Conservation (phyloP, 2,113 vertebrate genomes). For the Psephotus haematonotus region DNA sequence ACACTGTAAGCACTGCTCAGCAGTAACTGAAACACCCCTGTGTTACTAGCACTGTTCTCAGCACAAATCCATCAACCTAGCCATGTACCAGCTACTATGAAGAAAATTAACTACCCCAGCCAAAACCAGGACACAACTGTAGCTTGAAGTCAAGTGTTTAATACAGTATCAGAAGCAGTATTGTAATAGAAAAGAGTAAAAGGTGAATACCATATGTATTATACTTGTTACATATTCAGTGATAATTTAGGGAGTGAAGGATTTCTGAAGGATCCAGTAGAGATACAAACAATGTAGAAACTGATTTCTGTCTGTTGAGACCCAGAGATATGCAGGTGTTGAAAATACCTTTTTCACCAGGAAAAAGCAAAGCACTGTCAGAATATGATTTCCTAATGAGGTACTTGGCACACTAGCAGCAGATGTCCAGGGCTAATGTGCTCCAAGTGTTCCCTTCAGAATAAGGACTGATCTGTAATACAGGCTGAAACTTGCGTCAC, state of each 20-base stretch:
- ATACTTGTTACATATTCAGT: slow-evolving; percentile 34
- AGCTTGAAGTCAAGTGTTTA: slow-evolving; percentile 73
- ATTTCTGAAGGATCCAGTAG: slow-evolving; percentile 14
- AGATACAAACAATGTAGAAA: slow-evolving; percentile 9
- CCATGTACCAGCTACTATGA: not conserved
- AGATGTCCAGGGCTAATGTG: not conserved
- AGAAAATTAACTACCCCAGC: not conserved
- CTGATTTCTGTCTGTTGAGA: not conserved
- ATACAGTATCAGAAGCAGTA: slow-evolving; percentile 68
- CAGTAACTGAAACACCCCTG: fast-evolving
- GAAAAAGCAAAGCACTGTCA: not conserved
- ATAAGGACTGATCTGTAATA: not conserved
- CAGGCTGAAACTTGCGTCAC: not conserved
- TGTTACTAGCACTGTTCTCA: not conserved
- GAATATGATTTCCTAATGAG: not conserved
- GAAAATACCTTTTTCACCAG: not conserved
- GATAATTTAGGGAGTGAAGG: not conserved
- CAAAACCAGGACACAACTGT: not conserved
- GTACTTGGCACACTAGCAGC: not conserved
- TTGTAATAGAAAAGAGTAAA: slow-evolving; percentile 62
- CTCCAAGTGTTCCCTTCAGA: not conserved
- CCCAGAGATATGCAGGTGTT: not conserved
- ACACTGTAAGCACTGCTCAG: not conserved
- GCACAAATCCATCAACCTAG: not conserved
- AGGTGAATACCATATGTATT: not conserved